Conservation (phyloP, 2,888 invertebrate genomes). For the Cheilosia variabilis region DNA sequence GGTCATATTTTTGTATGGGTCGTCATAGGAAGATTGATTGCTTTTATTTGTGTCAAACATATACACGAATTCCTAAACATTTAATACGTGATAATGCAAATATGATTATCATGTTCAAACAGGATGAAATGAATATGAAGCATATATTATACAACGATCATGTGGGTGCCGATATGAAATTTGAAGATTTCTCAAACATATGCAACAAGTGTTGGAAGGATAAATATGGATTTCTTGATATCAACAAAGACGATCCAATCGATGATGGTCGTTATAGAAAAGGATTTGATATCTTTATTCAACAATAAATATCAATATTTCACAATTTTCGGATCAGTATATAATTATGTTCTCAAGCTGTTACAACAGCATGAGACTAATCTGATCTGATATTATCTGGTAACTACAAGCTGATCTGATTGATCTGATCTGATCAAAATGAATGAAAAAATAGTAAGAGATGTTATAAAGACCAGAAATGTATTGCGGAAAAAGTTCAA, state of each 20-base stretch:
- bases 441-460: too few relatives aligned
- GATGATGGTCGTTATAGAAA: constrained; percentile 78
- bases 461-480: too few relatives aligned
- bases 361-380: too few relatives aligned
- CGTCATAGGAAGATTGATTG: constrained; percentile 79
- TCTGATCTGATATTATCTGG: too few relatives aligned
- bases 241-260: constrained; percentile 77
- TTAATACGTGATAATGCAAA: constrained; percentile 80
- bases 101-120: constrained; percentile 79
- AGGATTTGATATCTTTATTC: constrained; percentile 76
- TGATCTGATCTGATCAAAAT: not conserved
- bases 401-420: not conserved
- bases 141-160: constrained; percentile 76
- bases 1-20: constrained; percentile 19
- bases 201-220: constrained; percentile 79
- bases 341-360: too few relatives aligned
- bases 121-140: constrained; percentile 79
- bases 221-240: constrained; percentile 77
- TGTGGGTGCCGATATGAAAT: too few relatives aligned
- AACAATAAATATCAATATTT: constrained; percentile 5
- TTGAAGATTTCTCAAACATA: too few relatives aligned
- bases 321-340: not conserved
- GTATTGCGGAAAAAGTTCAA: too few relatives aligned
- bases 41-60: constrained; percentile 80
- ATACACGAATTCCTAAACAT: constrained; percentile 80